Evolutionary conservation across 2,113 vertebrate species (phyloP).

Genomic region (Agapornis roseicollis): DNA sequence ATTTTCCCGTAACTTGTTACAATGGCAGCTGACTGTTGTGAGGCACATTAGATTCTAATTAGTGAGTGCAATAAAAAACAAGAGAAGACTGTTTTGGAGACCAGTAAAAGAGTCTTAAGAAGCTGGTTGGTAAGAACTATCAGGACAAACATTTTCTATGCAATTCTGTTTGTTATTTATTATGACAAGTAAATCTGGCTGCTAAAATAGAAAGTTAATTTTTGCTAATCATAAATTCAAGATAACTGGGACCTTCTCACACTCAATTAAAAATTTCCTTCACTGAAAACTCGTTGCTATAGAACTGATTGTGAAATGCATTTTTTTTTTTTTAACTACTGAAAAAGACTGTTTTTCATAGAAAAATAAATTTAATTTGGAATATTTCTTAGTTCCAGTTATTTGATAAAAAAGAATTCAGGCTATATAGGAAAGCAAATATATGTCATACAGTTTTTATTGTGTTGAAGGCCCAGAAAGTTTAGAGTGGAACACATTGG

Average conservation of each 20-base stretch:
- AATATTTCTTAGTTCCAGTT: not conserved
- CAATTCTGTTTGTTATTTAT: not conserved
- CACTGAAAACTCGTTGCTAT: not conserved
- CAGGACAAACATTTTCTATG: not conserved
- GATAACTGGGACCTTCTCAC: not conserved
- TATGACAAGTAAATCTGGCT: not conserved
- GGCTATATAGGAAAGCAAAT: not conserved
- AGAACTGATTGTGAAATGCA: not conserved
- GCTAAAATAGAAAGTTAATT: not conserved
- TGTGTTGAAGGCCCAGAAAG: not conserved
- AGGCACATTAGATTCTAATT: conserved; percentile 18
- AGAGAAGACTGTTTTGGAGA: not conserved
- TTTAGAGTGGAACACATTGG: not conserved
- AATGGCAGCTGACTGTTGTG: conserved; percentile 41
- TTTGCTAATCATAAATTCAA: not conserved
- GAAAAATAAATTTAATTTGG: not conserved
- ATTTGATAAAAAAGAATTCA: not conserved
- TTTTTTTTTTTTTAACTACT: not conserved
- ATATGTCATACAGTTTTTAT: not conserved
- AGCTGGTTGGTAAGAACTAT: not conserved
- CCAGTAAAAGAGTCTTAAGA: not conserved
- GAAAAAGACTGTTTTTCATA: not conserved
- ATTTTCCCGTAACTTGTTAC: conserved; percentile 65
- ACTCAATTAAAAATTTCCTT: not conserved
- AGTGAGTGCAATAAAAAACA: not conserved